A percentile compares a stretch with the other conserved stretches of the same genome.
These are phyloP conservation scores for Parelbella ahira DNA, from an alignment of 2,888 invertebrate species.

Conservation along the genomic window DNA sequence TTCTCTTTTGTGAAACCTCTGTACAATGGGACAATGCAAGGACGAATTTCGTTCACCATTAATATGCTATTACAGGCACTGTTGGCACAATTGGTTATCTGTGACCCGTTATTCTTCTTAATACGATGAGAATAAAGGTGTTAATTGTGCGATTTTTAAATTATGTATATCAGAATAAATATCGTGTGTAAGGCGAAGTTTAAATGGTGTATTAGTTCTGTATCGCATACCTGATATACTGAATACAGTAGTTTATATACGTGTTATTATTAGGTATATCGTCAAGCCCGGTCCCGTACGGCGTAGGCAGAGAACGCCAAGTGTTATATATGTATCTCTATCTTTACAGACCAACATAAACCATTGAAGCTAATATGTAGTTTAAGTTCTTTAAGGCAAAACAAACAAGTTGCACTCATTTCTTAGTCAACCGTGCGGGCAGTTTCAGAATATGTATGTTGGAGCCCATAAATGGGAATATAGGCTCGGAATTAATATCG, in stretches of 20 bases:
- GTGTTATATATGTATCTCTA: too few species aligned
- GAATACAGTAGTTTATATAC: too few species aligned
- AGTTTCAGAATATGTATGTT: conserved; percentile 6
- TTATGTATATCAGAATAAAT: conserved; percentile 22
- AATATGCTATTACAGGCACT: conserved; percentile 61
- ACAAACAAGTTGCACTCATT: too few species aligned
- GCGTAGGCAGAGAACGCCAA: too few species aligned
- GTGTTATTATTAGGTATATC: too few species aligned
- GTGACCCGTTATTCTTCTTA: conserved; percentile 20
- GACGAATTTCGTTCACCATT: conserved; percentile 72
- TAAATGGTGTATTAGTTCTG: conserved; percentile 12
- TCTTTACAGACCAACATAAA: too few species aligned
- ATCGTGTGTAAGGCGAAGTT: conserved; percentile 17
- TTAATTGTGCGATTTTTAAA: conserved; percentile 24
- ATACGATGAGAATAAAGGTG: conserved; percentile 21
- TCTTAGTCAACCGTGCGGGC: conserved; percentile 1
- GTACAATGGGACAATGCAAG: conserved; percentile 74
- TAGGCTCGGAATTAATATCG: conserved; percentile 27
- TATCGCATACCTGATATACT: too few species aligned
- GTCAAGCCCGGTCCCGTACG: too few species aligned
- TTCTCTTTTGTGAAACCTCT: conserved; percentile 59
- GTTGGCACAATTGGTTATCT: conserved; percentile 23
- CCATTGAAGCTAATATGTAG: too few species aligned
- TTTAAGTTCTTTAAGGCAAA: too few species aligned
- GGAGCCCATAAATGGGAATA: conserved; percentile 31